A percentile compares a stretch with the other conserved stretches of the same genome.
Evolutionary conservation across 2,888 invertebrate genomes (phyloP).

Genomic region (Sarcophaga variegata): DNA sequence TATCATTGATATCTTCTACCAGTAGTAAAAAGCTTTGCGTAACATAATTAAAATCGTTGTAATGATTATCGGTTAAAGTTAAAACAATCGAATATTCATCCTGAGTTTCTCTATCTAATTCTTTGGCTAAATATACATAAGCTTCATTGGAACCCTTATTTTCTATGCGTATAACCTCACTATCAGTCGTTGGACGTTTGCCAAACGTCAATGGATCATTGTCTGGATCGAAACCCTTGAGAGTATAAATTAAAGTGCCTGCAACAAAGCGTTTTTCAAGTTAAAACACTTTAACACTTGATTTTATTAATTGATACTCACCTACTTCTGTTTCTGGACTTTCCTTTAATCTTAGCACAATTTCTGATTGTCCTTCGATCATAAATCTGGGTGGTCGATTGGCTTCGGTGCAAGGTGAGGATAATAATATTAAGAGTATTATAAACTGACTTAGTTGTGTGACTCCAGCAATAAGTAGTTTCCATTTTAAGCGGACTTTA

Average conservation of each 20-base stretch:
- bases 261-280: neutral
- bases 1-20: slow-evolving; percentile 96
- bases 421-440: slow-evolving; percentile 70
- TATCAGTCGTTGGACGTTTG: slow-evolving; percentile 89
- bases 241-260: slow-evolving; percentile 92
- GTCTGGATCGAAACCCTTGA: slow-evolving; percentile 92
- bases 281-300: neutral
- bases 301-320: slow-evolving; percentile 82
- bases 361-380: slow-evolving; percentile 94
- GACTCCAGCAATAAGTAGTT: neutral
- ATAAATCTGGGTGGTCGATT: slow-evolving; percentile 94
- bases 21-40: slow-evolving; percentile 93
- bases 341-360: slow-evolving; percentile 94
- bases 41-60: slow-evolving; percentile 93
- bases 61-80: slow-evolving; percentile 93
- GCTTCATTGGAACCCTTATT: slow-evolving; percentile 91
- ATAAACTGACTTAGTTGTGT: slow-evolving; percentile 54
- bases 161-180: slow-evolving; percentile 92
- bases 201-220: slow-evolving; percentile 92
- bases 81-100: slow-evolving; percentile 95
- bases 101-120: slow-evolving; percentile 94
- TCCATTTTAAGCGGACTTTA: slow-evolving; percentile 77
- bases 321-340: slow-evolving; percentile 92
- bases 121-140: slow-evolving; percentile 92
- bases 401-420: slow-evolving; percentile 33